Evolutionary conservation across 1,140 invertebrate genomes (phyloP).

Genomic region (Cephus cinctus): DNA sequence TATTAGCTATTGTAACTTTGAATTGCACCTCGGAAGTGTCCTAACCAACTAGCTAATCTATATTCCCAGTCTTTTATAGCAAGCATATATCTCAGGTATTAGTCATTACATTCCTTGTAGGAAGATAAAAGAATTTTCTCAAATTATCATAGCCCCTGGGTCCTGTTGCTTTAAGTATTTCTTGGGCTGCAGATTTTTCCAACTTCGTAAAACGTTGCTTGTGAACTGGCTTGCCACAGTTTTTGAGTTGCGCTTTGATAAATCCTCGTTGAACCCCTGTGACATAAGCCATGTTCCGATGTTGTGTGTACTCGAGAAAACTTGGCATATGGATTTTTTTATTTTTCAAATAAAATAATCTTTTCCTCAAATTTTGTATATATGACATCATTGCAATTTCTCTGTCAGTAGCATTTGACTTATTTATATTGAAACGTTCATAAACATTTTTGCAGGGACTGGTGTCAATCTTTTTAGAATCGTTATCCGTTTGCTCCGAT

Average conservation of each 20-base stretch:
- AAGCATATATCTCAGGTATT: no score
- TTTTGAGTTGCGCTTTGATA: conserved; percentile 5
- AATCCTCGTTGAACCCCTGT: conserved; percentile 2
- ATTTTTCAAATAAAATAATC: not conserved
- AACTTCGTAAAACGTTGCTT: not conserved
- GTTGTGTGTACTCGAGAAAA: not conserved
- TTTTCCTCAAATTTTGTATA: conserved; percentile 3
- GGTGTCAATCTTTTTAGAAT: no score
- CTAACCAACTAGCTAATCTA: no score
- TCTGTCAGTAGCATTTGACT: not conserved
- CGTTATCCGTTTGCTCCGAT: not conserved
- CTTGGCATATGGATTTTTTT: not conserved
- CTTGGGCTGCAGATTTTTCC: not conserved
- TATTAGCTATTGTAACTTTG: no score
- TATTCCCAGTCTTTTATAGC: no score
- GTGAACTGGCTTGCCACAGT: not conserved
- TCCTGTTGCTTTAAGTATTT: conserved; percentile 2
- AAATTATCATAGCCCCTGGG: conserved; percentile 6
- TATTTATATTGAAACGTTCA: conserved; percentile 1
- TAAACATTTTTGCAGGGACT: not conserved
- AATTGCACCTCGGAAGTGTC: no score
- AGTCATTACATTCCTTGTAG: not conserved
- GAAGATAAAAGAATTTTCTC: conserved; percentile 5
- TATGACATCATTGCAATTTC: conserved; percentile 2
- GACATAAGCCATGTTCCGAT: not conserved